Evolutionary conservation across 2,888 invertebrate genomes (phyloP).

Genomic region (Bembecia ichneumoniformis): DNA sequence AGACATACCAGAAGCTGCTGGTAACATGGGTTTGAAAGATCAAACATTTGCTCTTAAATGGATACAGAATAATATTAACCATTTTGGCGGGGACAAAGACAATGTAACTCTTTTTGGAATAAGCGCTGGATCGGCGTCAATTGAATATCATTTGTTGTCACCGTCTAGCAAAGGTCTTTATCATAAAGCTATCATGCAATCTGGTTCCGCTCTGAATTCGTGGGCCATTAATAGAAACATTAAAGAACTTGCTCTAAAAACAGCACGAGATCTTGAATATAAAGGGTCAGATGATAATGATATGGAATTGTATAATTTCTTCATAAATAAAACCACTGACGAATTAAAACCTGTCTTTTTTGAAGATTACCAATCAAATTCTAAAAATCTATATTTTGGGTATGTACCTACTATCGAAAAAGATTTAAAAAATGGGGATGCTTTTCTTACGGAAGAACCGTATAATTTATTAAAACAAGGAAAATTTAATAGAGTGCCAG

Average conservation of each 20-base stretch:
- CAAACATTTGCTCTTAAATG: constrained; percentile 68
- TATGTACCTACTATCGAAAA: constrained; percentile 43
- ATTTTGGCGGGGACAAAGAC: constrained; percentile 61
- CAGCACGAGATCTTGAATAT: constrained; percentile 33
- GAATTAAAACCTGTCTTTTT: not conserved
- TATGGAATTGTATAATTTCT: constrained; percentile 19
- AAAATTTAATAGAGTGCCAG: constrained; percentile 44
- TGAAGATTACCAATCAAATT: not conserved
- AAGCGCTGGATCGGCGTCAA: constrained; percentile 65
- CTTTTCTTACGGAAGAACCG: constrained; percentile 33
- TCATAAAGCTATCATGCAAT: constrained; percentile 68
- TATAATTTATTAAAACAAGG: constrained; percentile 44
- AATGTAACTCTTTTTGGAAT: constrained; percentile 68
- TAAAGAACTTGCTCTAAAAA: constrained; percentile 33
- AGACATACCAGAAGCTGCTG: constrained; percentile 50
- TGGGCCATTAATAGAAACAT: constrained; percentile 54
- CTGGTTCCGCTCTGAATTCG: constrained; percentile 59
- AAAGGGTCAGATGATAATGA: constrained; percentile 18
- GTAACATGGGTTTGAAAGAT: constrained; percentile 67
- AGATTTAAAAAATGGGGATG: constrained; percentile 26
- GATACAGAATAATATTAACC: constrained; percentile 58
- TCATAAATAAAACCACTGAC: constrained; percentile 16
- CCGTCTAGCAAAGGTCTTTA: constrained; percentile 62
- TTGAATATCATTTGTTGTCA: constrained; percentile 55
- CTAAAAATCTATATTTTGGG: constrained; percentile 22